Evolutionary conservation across 2,797 vertebrate species (phyloP), one percentile per base, ranked within the genome.

Genomic region (Cyclopterus lumpus): DNA sequence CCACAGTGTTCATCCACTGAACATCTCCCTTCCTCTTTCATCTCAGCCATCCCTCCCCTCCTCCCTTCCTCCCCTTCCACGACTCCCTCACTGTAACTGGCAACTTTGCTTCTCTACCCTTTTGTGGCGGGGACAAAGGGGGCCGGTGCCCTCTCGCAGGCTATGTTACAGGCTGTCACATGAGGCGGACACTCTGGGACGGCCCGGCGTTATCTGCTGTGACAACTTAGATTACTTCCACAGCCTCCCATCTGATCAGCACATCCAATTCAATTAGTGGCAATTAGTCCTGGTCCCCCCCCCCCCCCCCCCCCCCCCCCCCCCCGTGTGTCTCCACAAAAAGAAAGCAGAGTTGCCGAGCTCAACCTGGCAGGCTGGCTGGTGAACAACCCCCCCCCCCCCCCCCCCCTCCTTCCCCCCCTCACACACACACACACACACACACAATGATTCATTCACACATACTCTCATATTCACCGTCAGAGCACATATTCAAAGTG

Each of bases 201-300:
- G 38, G 87, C 88, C 86, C 69, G 49, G 88, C 91, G 89, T 95
- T 94, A 95, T 95, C 93, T 94, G 87, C 93, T 95, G 93, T 95
- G 94, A 94, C 94, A 95, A 94, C 93, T 93, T 92, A 86, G 89
- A 95, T 95, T 95, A 95, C 92, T 93, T 94, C 94, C 94, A 94
- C 91, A 85, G 92, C 92, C 94, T 93, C 92, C 93, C 89, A 93
- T 94, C 94, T 95, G 93, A 94, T 92, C 93, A 90, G 92, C 93
- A 95, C 92, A 94, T 95, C 93, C 93, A 94, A 92, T 93, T 95
- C 94, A 95, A 95, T 95, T 95, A 95, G 91, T 91, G 88, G 86
- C 91, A 94, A 95, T 95, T 95, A 95, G 94, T 94, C 89, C 91
- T 93, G 81, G 86, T 89, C 75, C 68, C 58, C 71, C 54, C 66